Base-by-base conservation (phyloP, 2,113 vertebrate genomes). In the Myodes glareolus region DNA sequence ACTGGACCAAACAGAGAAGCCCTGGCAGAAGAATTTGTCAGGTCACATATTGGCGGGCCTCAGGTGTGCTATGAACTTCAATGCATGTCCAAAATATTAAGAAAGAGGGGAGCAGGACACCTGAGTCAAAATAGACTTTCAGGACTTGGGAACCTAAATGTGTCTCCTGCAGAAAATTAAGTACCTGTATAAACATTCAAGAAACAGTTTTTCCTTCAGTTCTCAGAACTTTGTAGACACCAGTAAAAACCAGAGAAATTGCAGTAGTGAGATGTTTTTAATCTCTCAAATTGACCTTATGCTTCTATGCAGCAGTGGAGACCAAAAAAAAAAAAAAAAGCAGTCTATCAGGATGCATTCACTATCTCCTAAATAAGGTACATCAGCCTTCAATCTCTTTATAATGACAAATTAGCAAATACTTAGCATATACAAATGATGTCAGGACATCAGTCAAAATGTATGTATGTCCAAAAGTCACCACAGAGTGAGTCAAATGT, bases 121-220 rank as follows among this genome's bases (percentile, higher is more conserved):
- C 14, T 80, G 13, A 17, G 4, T 31, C 55, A 42, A 47, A 80
- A 16, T 42, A n/a, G 47, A 70, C 25, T 13, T 21, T 65, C 13
- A 36, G 2, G 0, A 31, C 7, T 16, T 12, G 29, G 19, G 19
- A n/a, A 90, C 4, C 7, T n/a, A 3, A 78, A 16, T 10, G 8
- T 31, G 25, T 21, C n/a, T 73, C 27, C 19, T 19, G 42, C 21
- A 55, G 13, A 36, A 50, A 17, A 36, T 7, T 13, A 50, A 33
- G 29, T 6, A 11, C 1, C 6, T 9, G 17, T 42, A 47, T 90
- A 16, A 68, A 33, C 7, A 58, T 63, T 6, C 5, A 63, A 80
- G 7, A 7, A 19, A 65, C 31, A 47, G 0, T 14, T 31, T 13
- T 61, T 17, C 12, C 67, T 27, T 72, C 29, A 90, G 47, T 77